Evolutionary conservation across 2,113 vertebrate genomes (phyloP), one percentile per base, ranked within the genome.

Genomic region (Thryonomys swinderianus): DNA sequence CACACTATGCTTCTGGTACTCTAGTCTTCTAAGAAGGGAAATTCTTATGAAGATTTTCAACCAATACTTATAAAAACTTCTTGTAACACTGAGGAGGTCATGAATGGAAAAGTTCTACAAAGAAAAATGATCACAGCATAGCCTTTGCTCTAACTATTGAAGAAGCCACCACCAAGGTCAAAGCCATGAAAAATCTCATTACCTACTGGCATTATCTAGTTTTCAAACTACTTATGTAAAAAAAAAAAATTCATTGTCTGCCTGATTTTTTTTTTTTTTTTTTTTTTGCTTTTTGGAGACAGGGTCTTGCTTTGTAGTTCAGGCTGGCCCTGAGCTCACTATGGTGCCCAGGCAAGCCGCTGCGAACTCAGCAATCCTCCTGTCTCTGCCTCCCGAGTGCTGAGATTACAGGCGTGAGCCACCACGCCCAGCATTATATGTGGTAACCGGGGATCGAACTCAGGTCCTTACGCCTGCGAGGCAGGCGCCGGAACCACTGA

Each of bases 201-300:
- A 89, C 34, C 21, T 74, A 51, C 80, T 94, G 17, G n/a, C 66
- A 55, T 45, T 74, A 74, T 45, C 42, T 86, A 93, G 48, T 94
- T 96, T 96, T 89, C 62, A 94, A 96, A 37, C 76, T 87, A 95
- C 27, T 73, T 81, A 93, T 74, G 25, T 76, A 88, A 81, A 84
- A 80, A 91, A 32, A 84, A 80, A 91, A 32, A 37, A 74, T 84
- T 81, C 88, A 93, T 91, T 90, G 91, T 32, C 51, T 91, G 30
- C 87, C 48, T 86, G 30, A 40, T 40, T 32, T 92, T 92, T 95
- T 94, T 62, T 57, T 88, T n/a, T n/a, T n/a, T n/a, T n/a, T n/a
- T n/a, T n/a, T n/a, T n/a, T n/a, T n/a, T n/a, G n/a, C n/a, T n/a
- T n/a, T n/a, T n/a, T n/a, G n/a, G n/a, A n/a, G n/a, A n/a, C n/a